Percentiles rank a stretch among this genome's conserved stretches.
phyloP scores from a whole-genome alignment of 2,797 vertebrate genomes.

The Sciurus vulgaris region DNA sequence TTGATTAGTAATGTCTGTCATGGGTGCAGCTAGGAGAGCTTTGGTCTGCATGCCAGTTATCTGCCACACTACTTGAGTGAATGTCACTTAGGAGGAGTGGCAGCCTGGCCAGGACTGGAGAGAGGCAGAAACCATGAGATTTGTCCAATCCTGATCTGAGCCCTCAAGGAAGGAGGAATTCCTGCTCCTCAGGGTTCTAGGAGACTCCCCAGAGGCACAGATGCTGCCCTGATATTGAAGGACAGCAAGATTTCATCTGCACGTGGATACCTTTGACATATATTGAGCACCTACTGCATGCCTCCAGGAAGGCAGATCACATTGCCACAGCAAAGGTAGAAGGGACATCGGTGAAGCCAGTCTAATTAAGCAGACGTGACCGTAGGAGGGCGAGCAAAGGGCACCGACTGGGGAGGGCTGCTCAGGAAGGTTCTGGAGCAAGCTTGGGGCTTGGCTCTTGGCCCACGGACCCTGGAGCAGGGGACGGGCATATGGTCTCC shows the following conservation, averaged over 20 bases:
- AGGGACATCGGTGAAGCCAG: not conserved
- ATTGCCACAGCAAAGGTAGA: too few relatives aligned
- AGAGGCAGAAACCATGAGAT: not conserved
- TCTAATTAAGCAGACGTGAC: not conserved
- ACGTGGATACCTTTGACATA: rapidly evolving
- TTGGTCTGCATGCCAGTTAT: not conserved
- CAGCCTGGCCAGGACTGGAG: not conserved
- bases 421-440: not conserved
- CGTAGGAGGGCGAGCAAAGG: not conserved
- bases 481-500: not conserved
- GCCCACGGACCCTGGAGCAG: too few relatives aligned
- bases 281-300: not conserved
- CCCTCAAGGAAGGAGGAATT: not conserved
- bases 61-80: not conserved
- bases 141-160: not conserved
- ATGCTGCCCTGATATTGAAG: not conserved
- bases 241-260: not conserved
- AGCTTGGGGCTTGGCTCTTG: not conserved
- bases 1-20: constrained; percentile 62
- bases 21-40: not conserved
- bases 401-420: not conserved
- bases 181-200: not conserved
- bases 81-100: not conserved
- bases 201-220: not conserved
- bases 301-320: not conserved